Conservation (phyloP, 2,113 vertebrate species). For the Syngnathoides biaculeatus region DNA sequence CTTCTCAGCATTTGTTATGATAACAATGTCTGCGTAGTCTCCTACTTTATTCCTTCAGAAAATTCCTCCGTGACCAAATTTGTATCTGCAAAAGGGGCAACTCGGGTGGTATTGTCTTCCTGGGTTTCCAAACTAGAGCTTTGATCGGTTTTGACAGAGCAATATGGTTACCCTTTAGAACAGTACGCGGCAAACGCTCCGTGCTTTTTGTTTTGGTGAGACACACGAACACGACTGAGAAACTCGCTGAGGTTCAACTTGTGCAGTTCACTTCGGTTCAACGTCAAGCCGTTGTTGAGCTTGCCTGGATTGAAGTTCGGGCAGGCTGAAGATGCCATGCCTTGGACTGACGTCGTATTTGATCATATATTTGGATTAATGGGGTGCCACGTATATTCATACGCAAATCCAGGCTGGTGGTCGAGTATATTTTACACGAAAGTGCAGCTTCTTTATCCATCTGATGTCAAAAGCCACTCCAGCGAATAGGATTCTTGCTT, state of each 20-base stretch:
- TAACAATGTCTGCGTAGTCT: background rate
- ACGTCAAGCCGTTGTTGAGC: background rate
- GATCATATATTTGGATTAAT: no score
- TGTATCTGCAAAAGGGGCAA: slow-evolving; percentile 31
- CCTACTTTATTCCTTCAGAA: slow-evolving; percentile 17
- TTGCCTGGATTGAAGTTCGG: background rate
- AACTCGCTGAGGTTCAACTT: background rate
- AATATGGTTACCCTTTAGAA: slow-evolving; percentile 16
- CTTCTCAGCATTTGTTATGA: background rate
- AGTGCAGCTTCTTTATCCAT: no score
- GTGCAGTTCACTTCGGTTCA: background rate
- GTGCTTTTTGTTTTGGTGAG: background rate
- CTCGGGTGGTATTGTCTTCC: slow-evolving; percentile 5
- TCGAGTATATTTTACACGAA: no score
- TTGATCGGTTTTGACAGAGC: slow-evolving; percentile 26
- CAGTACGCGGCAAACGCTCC: background rate
- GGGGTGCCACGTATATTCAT: no score
- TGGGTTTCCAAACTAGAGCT: slow-evolving; percentile 13
- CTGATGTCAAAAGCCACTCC: no score
- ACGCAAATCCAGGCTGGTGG: no score
- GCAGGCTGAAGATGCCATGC: background rate
- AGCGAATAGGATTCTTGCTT: no score
- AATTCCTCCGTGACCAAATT: slow-evolving; percentile 33
- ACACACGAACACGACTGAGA: background rate
- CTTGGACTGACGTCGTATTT: background rate